Base-by-base conservation (phyloP, 2,888 invertebrate genomes). In the Latrodectus hesperus region DNA sequence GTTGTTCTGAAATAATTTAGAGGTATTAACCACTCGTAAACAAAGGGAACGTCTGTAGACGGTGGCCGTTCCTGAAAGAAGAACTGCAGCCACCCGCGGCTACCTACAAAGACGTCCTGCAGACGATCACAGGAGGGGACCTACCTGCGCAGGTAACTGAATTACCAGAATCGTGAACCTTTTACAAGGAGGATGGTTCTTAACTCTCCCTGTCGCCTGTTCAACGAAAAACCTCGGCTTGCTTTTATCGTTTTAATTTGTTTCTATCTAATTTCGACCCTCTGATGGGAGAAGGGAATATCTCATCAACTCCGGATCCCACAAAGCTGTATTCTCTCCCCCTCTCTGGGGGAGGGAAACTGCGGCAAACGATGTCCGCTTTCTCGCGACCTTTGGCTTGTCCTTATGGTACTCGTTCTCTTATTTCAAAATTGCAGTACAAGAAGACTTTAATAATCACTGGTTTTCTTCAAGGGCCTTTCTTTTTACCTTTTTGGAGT, bases 121-220 rank as follows among this genome's bases (percentile, higher is more conserved):
- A n/a, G 70, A 75, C 70, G 26, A 11, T 52, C 64, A 14, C 60
- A 60, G 60, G 16, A 64, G 51, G 52, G 72, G 8, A 26, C 65
- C 65, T 71, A 75, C 84, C 79, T 74, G 38, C 17, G 11, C 79
- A 75, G 81, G 76, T 81, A 86, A 86, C 81, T 49, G 85, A 85
- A 85, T 85, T 85, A 85, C 85, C 81, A 73, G 22, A 81, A 85
- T 80, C 79, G 71, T 80, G 85, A 85, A 85, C 84, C 73, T 78
- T 68, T 79, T 79, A 74, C 85, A 75, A 68, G 84, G 38, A 78
- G 74, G 73, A 67, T 12, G 22, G 26, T 11, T 16, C n/a, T 8
- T 67, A 60, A 52, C 74, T 74, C 16, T 17, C 75, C 17, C 16
- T 76, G 26, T 17, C 68, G 51, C 65, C 64, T 38, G 38, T 4